Evolutionary conservation across 2,888 invertebrate species (phyloP), one percentile per base, ranked within the genome.

Genomic region (Camptogramma bilineatum): DNA sequence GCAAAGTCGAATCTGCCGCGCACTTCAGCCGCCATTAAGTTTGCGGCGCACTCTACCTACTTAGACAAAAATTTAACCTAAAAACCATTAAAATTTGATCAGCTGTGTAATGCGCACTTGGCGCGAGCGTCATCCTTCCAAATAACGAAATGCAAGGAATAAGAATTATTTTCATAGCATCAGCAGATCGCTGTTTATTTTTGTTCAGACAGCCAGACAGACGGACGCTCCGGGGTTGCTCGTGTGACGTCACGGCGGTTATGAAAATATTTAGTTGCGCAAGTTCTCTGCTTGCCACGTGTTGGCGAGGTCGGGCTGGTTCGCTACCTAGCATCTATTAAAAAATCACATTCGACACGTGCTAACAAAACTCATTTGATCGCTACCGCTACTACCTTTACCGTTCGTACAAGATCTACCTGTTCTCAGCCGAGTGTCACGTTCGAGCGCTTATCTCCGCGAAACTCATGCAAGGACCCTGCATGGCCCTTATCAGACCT

Each of bases 221-320:
- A 16, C 39, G 31, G 34, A 19, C 16, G 48, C 34, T 56, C 34
- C 34, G 21, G 34, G 47, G 55, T 24, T 54, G 54, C 34, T 39
- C 17, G 16, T 7, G 46, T 55, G 47, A 47, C 47, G 47, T 47
- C 31, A 47, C 55, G n/a, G 34, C 16, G 21, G 13, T 48, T 53
- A 18, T 18, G 31, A 21, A 47, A 42, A 50, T 48, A 44, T 46
- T 28, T 46, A 2, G 18, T 34, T 34, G 59, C 52, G 57, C 57
- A 39, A 50, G 57, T 28, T 53, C 18, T 39, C 24, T 39, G 24
- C 31, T 53, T 48, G 42, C 39, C 60, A 53, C 60, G 53, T 53
- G 53, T 8, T n/a, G 5, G 17, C 53, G 34, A 60, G 53, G 60
- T 53, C 52, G 60, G 13, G 2, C 18, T 19, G 9, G 46, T n/a